These are phyloP conservation scores for Acrossocheilus wenchowensis DNA, from an alignment of 2,797 vertebrate species.

Conservation along the genomic window DNA sequence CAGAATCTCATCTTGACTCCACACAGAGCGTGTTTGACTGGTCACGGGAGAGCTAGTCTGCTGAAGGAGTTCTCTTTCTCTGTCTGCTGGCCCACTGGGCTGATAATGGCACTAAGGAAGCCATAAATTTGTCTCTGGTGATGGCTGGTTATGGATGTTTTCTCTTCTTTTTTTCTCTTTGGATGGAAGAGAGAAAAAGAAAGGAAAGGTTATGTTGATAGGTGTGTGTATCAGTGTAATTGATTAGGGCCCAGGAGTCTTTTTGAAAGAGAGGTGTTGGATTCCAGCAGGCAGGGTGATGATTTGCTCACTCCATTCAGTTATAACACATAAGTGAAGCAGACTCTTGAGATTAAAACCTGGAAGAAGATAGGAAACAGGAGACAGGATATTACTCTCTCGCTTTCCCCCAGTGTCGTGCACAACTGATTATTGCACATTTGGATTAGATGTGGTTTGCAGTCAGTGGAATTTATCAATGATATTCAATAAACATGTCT, in stretches of 20 bases:
- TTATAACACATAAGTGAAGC: conserved; percentile 38
- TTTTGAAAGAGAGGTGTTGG: conserved; percentile 57
- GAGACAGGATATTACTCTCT: conserved; percentile 22
- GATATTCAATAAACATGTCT: not conserved
- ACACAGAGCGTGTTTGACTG: conserved; percentile 72
- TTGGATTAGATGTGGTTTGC: not conserved
- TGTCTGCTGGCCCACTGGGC: conserved; percentile 70
- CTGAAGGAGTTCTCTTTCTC: conserved; percentile 73
- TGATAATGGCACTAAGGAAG: conserved; percentile 82
- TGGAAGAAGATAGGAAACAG: conserved; percentile 24
- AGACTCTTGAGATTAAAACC: conserved; percentile 26
- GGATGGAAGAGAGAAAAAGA: conserved; percentile 57
- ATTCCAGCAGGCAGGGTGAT: conserved; percentile 51
- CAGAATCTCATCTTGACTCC: conserved; percentile 51
- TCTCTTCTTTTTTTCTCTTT: conserved; percentile 59
- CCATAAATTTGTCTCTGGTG: conserved; percentile 81
- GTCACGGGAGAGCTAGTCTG: conserved; percentile 72
- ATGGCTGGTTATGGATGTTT: conserved; percentile 79
- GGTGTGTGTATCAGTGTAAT: conserved; percentile 71
- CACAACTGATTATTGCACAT: not conserved
- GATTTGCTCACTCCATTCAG: conserved; percentile 38
- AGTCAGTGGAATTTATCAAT: not conserved
- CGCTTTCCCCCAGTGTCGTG: not conserved
- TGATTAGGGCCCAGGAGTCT: conserved; percentile 64
- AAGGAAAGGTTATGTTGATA: conserved; percentile 62